These are phyloP conservation scores for Pissodes strobi DNA, from an alignment of 1,140 invertebrate genomes.

Conservation along the genomic window DNA sequence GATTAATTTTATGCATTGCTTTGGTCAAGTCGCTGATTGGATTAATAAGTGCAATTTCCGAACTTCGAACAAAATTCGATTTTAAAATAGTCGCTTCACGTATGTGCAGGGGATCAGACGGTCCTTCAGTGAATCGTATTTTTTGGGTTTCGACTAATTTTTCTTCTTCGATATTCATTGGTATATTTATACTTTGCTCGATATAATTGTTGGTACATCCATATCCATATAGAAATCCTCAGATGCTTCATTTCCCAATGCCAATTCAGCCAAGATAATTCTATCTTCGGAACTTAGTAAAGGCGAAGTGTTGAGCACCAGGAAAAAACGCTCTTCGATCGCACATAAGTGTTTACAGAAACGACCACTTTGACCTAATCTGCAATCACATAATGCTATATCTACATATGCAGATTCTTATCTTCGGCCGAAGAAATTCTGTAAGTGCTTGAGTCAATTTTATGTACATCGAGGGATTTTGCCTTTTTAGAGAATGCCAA, in stretches of 20 bases:
- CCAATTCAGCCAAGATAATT: conserved; percentile 3
- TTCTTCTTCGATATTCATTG: conserved; percentile 8
- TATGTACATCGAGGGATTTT: conserved; percentile 8
- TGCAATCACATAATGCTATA: conserved; percentile 5
- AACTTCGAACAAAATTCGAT: conserved; percentile 3
- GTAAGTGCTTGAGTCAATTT: conserved; percentile 2
- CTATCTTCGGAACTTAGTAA: background rate
- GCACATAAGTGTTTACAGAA: conserved; percentile 5
- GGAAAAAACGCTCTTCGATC: conserved; percentile 3
- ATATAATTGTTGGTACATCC: conserved; percentile 6
- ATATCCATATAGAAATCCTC: conserved; percentile 6
- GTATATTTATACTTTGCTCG: background rate
- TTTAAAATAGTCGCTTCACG: conserved; percentile 6
- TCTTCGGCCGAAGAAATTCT: too few species aligned
- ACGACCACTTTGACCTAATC: background rate
- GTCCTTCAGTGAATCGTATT: conserved; percentile 5
- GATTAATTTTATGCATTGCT: conserved; percentile 6
- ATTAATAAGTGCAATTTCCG: conserved; percentile 5
- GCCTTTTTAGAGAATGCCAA: conserved; percentile 4
- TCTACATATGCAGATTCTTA: conserved; percentile 2
- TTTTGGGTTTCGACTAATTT: background rate
- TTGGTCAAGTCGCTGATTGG: background rate
- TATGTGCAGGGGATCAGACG: conserved; percentile 6
- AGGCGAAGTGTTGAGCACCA: conserved; percentile 3
- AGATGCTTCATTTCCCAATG: conserved; percentile 2